phyloP scores from a whole-genome alignment of 1,140 invertebrate species.

The Ips nitidus region DNA sequence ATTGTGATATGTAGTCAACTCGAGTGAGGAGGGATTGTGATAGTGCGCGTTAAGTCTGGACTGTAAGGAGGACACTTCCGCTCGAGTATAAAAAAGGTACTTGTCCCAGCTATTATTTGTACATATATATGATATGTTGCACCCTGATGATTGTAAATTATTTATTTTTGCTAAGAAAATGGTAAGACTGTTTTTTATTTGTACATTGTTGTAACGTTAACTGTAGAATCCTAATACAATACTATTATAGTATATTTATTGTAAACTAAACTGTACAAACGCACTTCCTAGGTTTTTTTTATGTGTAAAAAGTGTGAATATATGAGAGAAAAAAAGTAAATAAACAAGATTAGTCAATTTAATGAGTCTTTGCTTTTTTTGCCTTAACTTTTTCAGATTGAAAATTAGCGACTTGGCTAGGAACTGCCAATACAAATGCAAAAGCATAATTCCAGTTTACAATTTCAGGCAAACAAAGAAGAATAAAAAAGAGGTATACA shows the following conservation, averaged over 20 bases:
- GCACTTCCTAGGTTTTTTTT: slow-evolving; percentile 1
- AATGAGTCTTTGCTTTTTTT: background rate
- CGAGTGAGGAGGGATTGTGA: slow-evolving; percentile 8
- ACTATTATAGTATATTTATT: slow-evolving; percentile 21
- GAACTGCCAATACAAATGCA: no score
- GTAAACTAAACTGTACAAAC: slow-evolving; percentile 18
- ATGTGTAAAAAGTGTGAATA: slow-evolving; percentile 13
- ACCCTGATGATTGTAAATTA: slow-evolving; percentile 14
- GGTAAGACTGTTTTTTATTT: slow-evolving; percentile 24
- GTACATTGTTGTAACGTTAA: slow-evolving; percentile 24
- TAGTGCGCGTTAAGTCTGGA: background rate
- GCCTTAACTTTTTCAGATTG: background rate
- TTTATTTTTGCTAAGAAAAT: slow-evolving; percentile 18
- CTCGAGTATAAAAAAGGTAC: slow-evolving; percentile 14
- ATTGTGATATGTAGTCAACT: slow-evolving; percentile 37
- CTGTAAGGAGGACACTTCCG: background rate
- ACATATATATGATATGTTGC: background rate
- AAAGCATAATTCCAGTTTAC: no score
- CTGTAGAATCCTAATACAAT: slow-evolving; percentile 9
- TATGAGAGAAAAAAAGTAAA: background rate
- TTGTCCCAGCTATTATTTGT: background rate
- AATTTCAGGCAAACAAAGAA: no score
- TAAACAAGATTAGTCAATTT: slow-evolving; percentile 23
- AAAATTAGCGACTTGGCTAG: background rate
- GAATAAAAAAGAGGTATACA: no score